phyloP scores from a whole-genome alignment of 2,888 invertebrate species.

The Cyrtodaria siliqua region DNA sequence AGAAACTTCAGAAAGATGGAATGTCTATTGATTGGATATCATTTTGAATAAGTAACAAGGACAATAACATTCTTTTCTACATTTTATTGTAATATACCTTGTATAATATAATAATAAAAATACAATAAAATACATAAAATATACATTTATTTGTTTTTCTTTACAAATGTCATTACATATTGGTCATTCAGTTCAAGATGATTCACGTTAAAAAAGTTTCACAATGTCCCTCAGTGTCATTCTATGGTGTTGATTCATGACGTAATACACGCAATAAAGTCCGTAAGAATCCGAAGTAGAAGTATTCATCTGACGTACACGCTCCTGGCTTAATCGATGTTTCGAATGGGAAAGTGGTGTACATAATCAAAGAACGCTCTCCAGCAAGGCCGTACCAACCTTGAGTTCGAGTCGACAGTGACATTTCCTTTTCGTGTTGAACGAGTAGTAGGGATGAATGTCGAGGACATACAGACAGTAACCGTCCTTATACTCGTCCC shows the following conservation, averaged over 20 bases:
- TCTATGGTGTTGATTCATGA: too few species aligned
- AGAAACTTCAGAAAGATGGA: background rate
- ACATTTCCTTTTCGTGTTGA: too few species aligned
- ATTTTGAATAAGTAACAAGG: conserved; percentile 1
- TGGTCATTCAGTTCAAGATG: too few species aligned
- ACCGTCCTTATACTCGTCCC: conserved; percentile 31
- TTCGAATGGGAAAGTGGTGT: conserved; percentile 40
- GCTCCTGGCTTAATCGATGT: conserved; percentile 19
- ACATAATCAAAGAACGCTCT: conserved; percentile 37
- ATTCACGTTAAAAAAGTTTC: too few species aligned
- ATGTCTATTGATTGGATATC: background rate
- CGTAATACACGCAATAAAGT: too few species aligned
- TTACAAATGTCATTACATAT: background rate
- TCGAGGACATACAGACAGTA: conserved; percentile 33
- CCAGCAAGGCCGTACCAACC: conserved; percentile 32
- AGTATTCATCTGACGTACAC: background rate
- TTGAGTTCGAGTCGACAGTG: conserved; percentile 41
- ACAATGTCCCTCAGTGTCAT: background rate
- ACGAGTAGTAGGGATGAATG: conserved; percentile 20
- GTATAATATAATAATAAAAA: background rate
- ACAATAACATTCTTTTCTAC: background rate
- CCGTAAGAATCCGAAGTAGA: background rate
- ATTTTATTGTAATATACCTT: background rate
- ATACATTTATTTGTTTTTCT: conserved; percentile 2
- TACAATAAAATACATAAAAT: background rate